A percentile compares a stretch with the other conserved stretches of the same genome.
These are phyloP conservation scores for Idaea aversata DNA, from an alignment of 2,888 invertebrate genomes.

Conservation along the genomic window DNA sequence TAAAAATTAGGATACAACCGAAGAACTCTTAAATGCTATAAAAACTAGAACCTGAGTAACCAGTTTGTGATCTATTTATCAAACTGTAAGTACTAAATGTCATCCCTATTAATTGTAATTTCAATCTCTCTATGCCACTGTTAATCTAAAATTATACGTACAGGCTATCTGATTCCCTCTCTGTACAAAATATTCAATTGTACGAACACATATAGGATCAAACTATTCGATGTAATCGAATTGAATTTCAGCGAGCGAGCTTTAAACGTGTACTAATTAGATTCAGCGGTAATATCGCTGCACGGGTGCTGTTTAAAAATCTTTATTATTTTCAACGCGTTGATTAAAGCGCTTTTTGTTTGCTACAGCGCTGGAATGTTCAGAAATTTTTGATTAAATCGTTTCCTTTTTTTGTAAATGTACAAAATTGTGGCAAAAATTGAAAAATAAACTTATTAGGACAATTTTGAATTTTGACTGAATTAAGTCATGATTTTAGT, in stretches of 20 bases:
- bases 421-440: too few species aligned
- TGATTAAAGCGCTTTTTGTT: conserved; percentile 20
- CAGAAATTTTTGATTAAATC: not conserved
- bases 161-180: not conserved
- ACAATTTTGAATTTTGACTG: too few species aligned
- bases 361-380: conserved; percentile 10
- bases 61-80: too few species aligned
- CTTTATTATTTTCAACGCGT: conserved; percentile 41
- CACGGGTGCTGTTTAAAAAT: conserved; percentile 38
- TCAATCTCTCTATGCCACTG: too few species aligned
- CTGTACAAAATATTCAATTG: conserved; percentile 16
- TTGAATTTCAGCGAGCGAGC: conserved; percentile 51
- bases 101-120: too few species aligned
- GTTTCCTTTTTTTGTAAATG: not conserved
- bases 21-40: too few species aligned
- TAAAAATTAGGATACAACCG: too few species aligned
- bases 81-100: too few species aligned
- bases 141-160: too few species aligned
- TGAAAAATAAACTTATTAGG: too few species aligned
- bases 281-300: conserved; percentile 44
- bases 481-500: too few species aligned
- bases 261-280: conserved; percentile 59
- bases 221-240: conserved; percentile 68
- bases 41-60: too few species aligned
- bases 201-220: conserved; percentile 40